Conservation (phyloP, 2,113 vertebrate species). For the Nesoenas mayeri region DNA sequence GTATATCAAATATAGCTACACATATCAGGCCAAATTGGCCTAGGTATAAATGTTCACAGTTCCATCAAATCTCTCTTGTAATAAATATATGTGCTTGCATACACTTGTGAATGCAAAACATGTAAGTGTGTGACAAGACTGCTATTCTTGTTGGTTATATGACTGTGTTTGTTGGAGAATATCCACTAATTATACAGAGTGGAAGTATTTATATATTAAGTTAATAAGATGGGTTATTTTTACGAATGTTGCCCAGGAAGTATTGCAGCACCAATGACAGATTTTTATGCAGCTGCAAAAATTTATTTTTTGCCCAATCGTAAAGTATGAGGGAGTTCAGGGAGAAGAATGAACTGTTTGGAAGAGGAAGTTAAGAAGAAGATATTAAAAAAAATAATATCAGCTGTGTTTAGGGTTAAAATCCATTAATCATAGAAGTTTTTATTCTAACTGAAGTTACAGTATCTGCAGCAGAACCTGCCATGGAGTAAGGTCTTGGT, state of each 20-base stretch:
- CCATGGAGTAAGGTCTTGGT: background rate
- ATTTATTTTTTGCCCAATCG: background rate
- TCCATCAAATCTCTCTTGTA: background rate
- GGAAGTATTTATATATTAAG: background rate
- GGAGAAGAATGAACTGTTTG: background rate
- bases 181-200: background rate
- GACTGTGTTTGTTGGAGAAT: background rate
- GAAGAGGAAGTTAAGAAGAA: constrained; percentile 1
- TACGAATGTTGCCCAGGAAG: background rate
- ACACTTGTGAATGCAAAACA: background rate
- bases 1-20: background rate
- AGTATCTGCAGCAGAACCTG: background rate
- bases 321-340: background rate
- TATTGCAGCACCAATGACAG: background rate
- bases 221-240: background rate
- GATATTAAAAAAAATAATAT: background rate
- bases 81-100: background rate
- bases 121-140: background rate
- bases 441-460: background rate
- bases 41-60: background rate
- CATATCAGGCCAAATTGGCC: background rate
- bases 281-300: background rate
- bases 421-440: background rate
- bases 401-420: background rate
- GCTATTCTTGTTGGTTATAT: background rate